A percentile compares a stretch with the other conserved stretches of the same genome.
These are phyloP conservation scores for Bombus superbus DNA, from an alignment of 1,140 invertebrate species.

Conservation along the genomic window DNA sequence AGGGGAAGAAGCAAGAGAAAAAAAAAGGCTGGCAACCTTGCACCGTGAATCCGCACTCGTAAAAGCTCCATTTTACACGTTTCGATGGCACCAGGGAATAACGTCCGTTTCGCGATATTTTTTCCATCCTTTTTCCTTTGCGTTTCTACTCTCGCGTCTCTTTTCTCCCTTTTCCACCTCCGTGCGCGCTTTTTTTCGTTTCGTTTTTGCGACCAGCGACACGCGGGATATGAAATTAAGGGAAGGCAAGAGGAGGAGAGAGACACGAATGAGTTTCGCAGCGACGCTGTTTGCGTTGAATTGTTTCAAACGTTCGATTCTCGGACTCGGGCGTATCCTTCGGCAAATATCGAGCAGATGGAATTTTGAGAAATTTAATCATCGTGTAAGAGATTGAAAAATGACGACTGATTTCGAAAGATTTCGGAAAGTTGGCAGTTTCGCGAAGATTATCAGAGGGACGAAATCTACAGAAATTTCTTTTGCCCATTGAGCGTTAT, in stretches of 20 bases:
- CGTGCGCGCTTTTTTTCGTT: too few species aligned
- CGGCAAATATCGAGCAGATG: neutral
- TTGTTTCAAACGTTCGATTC: neutral
- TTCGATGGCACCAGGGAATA: slow-evolving; percentile 30
- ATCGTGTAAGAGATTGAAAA: neutral
- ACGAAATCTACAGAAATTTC: too few species aligned
- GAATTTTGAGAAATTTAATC: neutral
- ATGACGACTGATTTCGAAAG: neutral
- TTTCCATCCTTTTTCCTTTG: neutral
- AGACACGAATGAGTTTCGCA: neutral
- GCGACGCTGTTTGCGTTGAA: neutral
- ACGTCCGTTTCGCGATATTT: slow-evolving; percentile 29
- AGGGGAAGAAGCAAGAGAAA: neutral
- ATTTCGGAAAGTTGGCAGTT: too few species aligned
- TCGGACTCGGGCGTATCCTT: neutral
- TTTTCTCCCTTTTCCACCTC: neutral
- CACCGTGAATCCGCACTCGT: slow-evolving; percentile 37
- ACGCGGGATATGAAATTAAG: slow-evolving; percentile 13
- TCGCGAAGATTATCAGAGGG: too few species aligned
- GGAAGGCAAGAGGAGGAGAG: neutral
- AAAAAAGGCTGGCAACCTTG: slow-evolving; percentile 34
- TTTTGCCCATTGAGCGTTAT: too few species aligned
- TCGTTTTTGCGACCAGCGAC: neutral
- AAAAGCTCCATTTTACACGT: slow-evolving; percentile 54
- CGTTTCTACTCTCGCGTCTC: neutral